Conservation (phyloP, 2,797 vertebrate genomes). For the Carapus acus region DNA sequence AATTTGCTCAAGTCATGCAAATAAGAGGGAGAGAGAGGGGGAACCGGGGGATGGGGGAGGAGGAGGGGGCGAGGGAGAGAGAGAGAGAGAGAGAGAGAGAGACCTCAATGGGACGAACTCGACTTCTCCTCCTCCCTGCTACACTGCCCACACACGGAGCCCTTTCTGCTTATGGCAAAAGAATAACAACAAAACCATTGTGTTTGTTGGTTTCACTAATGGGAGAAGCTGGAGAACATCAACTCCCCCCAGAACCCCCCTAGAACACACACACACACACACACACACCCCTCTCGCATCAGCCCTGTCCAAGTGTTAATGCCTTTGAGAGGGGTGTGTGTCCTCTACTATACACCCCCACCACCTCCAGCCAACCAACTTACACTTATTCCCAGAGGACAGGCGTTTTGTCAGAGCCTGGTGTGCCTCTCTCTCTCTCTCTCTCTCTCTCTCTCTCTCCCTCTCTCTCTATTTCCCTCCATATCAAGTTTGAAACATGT, state of each 20-base stretch:
- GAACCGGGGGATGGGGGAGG: no score
- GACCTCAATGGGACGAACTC: conserved; percentile 95
- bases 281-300: no score
- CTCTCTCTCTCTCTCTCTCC: conserved; percentile 31
- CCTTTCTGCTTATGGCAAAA: conserved; percentile 98
- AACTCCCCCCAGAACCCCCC: conserved; percentile 93
- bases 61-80: no score
- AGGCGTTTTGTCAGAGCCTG: conserved; percentile 61
- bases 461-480: conserved; percentile 19
- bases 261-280: no score
- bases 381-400: conserved; percentile 86
- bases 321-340: conserved; percentile 89
- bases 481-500: conserved; percentile 71
- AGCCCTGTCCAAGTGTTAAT: conserved; percentile 94
- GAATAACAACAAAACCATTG: conserved; percentile 99
- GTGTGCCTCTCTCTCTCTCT: conserved; percentile 11
- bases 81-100: no score
- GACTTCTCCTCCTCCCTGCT: conserved; percentile 98
- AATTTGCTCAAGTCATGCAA: conserved; percentile 99
- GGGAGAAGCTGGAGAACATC: conserved; percentile 99
- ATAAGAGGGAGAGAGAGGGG: no score
- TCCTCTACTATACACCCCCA: conserved; percentile 54
- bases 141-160: conserved; percentile 99
- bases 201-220: conserved; percentile 99
- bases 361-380: conserved; percentile 66